Conservation (phyloP, 1,140 invertebrate species). For the Orius insidiosus region DNA sequence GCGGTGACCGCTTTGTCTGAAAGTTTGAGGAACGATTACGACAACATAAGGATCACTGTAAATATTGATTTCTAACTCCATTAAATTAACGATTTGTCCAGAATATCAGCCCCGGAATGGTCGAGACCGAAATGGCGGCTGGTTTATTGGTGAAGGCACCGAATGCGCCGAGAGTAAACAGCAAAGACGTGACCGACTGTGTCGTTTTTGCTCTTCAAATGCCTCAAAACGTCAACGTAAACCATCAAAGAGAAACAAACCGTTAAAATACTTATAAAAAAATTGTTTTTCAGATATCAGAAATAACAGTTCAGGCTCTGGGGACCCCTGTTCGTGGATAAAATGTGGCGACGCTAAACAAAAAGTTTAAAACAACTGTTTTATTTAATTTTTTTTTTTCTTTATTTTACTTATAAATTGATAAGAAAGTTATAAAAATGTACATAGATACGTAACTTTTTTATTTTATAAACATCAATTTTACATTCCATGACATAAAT, state of each 20-base stretch:
- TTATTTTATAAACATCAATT: too few relatives aligned
- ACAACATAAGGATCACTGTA: constrained; percentile 40
- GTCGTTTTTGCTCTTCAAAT: constrained; percentile 30
- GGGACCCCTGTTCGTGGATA: background rate
- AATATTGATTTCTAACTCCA: constrained; percentile 23
- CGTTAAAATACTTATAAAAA: background rate
- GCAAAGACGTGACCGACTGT: constrained; percentile 32
- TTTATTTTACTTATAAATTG: too few relatives aligned
- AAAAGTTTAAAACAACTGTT: too few relatives aligned
- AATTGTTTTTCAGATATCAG: background rate
- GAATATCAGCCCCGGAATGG: constrained; percentile 27
- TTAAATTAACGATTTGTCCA: constrained; percentile 14
- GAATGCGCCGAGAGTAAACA: constrained; percentile 14
- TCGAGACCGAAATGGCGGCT: constrained; percentile 23
- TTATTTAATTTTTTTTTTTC: too few relatives aligned
- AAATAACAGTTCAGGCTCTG: background rate
- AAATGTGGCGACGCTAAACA: too few relatives aligned
- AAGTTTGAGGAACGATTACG: constrained; percentile 38
- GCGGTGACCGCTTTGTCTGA: constrained; percentile 39
- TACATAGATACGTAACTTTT: too few relatives aligned
- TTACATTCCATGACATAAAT: too few relatives aligned
- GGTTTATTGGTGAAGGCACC: background rate
- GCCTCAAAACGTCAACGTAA: constrained; percentile 30
- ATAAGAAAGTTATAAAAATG: too few relatives aligned
- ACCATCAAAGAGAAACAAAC: background rate